Conservation (phyloP, 23 tunicate genomes). For the Ascidia mentula region DNA sequence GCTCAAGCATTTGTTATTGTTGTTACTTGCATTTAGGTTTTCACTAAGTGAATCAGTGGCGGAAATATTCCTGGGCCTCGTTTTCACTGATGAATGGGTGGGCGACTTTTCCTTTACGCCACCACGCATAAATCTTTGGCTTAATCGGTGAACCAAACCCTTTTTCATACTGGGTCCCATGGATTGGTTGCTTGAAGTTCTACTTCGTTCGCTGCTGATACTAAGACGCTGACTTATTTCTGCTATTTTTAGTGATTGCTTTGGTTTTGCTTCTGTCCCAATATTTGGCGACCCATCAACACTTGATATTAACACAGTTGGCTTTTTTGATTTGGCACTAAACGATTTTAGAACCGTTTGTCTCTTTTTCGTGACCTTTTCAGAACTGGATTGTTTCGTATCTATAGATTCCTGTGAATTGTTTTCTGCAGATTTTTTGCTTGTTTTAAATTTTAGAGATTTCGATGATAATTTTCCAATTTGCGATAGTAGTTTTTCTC, state of each 20-base stretch:
- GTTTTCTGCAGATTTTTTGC: neutral
- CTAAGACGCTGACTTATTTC: constrained; percentile 30
- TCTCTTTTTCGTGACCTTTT: neutral
- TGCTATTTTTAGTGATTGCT: constrained; percentile 16
- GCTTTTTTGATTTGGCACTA: constrained; percentile 8
- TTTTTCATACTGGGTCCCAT: constrained; percentile 13
- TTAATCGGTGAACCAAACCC: constrained; percentile 52
- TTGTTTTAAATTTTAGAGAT: neutral
- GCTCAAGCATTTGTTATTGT: constrained; percentile 4
- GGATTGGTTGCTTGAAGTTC: constrained; percentile 14
- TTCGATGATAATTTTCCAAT: neutral
- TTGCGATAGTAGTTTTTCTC: neutral
- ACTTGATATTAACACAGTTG: neutral
- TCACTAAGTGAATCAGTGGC: neutral
- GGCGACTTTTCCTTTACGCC: neutral
- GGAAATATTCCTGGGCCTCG: neutral
- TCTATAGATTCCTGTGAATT: neutral
- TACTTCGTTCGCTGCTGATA: constrained; percentile 11
- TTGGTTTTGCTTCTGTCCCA: neutral
- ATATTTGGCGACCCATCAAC: neutral
- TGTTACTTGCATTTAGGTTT: neutral
- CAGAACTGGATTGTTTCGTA: neutral
- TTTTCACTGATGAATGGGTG: neutral
- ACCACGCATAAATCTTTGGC: constrained; percentile 36
- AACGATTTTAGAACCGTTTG: neutral